Base-by-base conservation (phyloP, 2,888 invertebrate genomes). In the Scaptomyza cyrtandrae region DNA sequence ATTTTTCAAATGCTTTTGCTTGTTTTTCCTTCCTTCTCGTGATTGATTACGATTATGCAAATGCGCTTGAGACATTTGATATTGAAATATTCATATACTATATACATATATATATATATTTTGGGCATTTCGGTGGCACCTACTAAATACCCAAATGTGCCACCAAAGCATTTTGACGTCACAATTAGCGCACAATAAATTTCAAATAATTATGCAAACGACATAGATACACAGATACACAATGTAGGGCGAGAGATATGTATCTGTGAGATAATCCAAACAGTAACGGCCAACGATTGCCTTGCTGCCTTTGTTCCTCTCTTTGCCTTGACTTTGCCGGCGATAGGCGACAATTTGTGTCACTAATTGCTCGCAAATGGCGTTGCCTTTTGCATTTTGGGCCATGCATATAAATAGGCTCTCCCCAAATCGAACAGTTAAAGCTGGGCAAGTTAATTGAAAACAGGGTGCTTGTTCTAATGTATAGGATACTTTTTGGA, bases 301-400 rank as follows among this genome's bases (percentile, higher is more conserved):
- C 2, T 19, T 16, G 10, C 16, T 58, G 31, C 19, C 24, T 62
- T 33, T 63, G 52, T 14, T 29, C n/a, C 52, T 37, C 45, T 16
- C 29, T 13, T 29, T 35, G 33, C 43, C 31, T 14, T 16, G 41
- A 29, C 69, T 72, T 45, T 60, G n/a, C 52, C 53, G 43, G 27
- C 45, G 39, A 6, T 29, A 29, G 58, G 70, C 64, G 79, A 75
- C 86, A 86, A 88, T 91, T 90, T 88, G 89, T 91, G 90, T 90
- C 90, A 90, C 90, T 90, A 90, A 91, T 90, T 90, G 88, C 89
- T 88, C 88, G 85, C 91, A 86, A 90, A 90, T 90, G 83, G 88
- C 79, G 83, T 66, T 81, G 78, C 85, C 88, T 82, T 64, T 52
- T 85, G 88, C 85, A 87, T 87, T 86, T 64, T 54, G 79, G 88